These are phyloP conservation scores for Antechinus stuartii DNA, from an alignment of 2,113 vertebrate genomes.

Conservation along the genomic window DNA sequence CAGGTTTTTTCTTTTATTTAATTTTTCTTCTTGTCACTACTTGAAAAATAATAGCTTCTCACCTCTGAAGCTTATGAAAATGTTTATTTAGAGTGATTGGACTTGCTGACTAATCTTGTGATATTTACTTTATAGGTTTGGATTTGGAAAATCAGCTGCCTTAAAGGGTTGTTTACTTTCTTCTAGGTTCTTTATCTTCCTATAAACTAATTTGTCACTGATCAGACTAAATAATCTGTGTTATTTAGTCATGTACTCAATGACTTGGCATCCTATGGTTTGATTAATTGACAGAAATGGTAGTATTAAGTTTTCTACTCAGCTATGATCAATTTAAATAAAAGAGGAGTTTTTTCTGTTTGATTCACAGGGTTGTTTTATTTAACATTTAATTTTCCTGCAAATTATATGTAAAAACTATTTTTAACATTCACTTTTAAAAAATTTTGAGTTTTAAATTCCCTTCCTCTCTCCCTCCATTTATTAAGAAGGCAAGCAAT, in stretches of 20 bases:
- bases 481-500: background rate
- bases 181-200: background rate
- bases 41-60: slow-evolving; percentile 46
- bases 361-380: background rate
- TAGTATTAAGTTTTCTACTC: background rate
- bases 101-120: background rate
- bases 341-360: slow-evolving; percentile 25
- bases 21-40: slow-evolving; percentile 46
- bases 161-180: background rate
- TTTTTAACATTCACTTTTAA: background rate
- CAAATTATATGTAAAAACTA: background rate
- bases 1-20: slow-evolving; percentile 19
- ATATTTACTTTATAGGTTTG: slow-evolving; percentile 24
- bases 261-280: slow-evolving; percentile 20
- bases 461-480: background rate
- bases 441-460: background rate
- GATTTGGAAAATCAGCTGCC: slow-evolving; percentile 11
- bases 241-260: slow-evolving; percentile 8
- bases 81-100: background rate
- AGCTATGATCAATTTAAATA: slow-evolving; percentile 32
- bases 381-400: background rate
- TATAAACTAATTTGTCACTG: background rate
- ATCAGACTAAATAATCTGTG: background rate
- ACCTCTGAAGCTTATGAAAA: slow-evolving; percentile 28
- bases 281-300: background rate